Evolutionary conservation across 2,888 invertebrate species (phyloP).

Genomic region (Heteromyza rotundicornis): DNA sequence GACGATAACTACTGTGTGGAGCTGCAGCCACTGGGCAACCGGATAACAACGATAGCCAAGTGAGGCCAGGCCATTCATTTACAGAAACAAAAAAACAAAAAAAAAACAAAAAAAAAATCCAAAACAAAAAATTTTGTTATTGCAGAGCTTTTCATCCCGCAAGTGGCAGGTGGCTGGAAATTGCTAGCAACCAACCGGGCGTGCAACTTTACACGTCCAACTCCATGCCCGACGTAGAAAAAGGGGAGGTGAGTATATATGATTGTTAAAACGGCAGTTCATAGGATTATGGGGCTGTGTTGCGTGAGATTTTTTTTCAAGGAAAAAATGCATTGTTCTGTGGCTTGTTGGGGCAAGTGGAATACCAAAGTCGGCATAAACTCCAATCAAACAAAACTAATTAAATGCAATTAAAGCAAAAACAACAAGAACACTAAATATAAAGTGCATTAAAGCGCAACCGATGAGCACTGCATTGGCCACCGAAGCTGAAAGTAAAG

Average conservation of each 20-base stretch:
- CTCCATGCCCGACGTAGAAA: constrained; percentile 69
- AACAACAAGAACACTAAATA: constrained; percentile 22
- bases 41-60: constrained; percentile 69
- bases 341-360: neutral
- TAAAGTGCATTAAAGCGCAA: constrained; percentile 17
- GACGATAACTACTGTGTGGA: constrained; percentile 82
- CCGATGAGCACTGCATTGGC: constrained; percentile 29
- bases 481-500: constrained; percentile 27
- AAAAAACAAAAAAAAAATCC: neutral
- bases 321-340: neutral
- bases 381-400: neutral
- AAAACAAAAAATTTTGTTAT: neutral
- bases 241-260: constrained; percentile 52
- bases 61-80: no score
- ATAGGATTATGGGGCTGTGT: neutral
- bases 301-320: neutral
- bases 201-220: constrained; percentile 90
- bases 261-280: constrained; percentile 12
- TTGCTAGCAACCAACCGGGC: constrained; percentile 87
- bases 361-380: no score
- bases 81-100: neutral
- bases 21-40: constrained; percentile 33
- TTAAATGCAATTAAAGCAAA: constrained; percentile 13
- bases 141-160: constrained; percentile 70
- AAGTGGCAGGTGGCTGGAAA: constrained; percentile 77